Evolutionary conservation across 2,888 invertebrate genomes (phyloP), one percentile per base, ranked within the genome.

Genomic region (Charanyca ferruginea): DNA sequence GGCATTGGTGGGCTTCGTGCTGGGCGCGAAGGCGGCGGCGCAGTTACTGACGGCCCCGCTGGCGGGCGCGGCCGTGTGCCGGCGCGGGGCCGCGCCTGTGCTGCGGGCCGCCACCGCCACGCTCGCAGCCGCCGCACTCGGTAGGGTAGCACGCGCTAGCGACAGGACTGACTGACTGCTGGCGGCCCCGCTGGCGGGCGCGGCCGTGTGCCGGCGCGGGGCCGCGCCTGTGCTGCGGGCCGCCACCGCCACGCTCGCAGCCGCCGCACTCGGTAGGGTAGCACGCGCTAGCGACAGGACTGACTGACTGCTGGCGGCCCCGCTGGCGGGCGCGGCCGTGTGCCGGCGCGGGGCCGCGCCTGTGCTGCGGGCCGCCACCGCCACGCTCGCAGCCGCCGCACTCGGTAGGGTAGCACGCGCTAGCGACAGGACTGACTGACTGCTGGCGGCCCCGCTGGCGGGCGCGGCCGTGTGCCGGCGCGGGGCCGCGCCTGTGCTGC

Each of bases 21-120:
- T 95, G 83, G 93, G 93, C 57, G 92, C 92, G 9, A 93, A 93
- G 86, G 94, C 94, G 65, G 89, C 88, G 45, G 89, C 90, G 63
- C 94, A 94, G 86, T 87, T 93, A 81, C 78, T 83, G 77, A 78
- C 76, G 61, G 92, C 94, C 32, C 92, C 92, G 63, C 84, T 85
- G 60, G 92, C 89, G 49, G 91, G 86, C 80, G 89, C 86, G 47
- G 89, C 90, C 70, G 93, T 93, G 77, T 85, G 87, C 58, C 83
- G 84, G 38, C 85, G 80, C 74, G 94, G 93, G 16, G 89, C 92
- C 38, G 88, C 87, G 38, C 73, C 77, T 52, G 89, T 89, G 81
- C 88, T 91, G 75, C 87, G 88, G 3, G 86, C 77, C 18, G 93
- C 89, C 75, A 92, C 91, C 9, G 85, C 83, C 20, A 74, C 88